Evolutionary conservation across 2,888 invertebrate genomes (phyloP).

Genomic region (Coleophora flavipennella): DNA sequence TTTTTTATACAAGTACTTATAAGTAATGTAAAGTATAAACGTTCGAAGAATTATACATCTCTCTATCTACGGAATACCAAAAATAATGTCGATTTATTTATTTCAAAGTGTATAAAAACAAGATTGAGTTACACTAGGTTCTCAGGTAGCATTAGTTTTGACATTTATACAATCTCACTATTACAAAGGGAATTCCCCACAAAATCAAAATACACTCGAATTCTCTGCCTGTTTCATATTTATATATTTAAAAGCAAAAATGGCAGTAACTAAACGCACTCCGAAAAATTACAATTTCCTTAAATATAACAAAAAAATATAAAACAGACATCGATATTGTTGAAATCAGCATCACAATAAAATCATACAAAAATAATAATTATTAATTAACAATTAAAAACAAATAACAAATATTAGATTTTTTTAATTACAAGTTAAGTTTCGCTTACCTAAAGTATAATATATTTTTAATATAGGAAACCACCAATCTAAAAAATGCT

Average conservation of each 20-base stretch:
- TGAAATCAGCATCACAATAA: neutral
- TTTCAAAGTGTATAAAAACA: neutral
- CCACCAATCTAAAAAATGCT: constrained; percentile 18
- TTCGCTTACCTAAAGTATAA: constrained; percentile 7
- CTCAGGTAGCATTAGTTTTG: constrained; percentile 7
- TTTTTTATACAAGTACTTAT: too few species aligned
- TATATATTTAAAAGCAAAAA: neutral
- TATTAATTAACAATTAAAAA: constrained; percentile 5
- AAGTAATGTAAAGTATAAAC: too few species aligned
- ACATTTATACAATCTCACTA: constrained; percentile 5
- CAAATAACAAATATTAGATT: constrained; percentile 7
- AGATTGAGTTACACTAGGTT: neutral
- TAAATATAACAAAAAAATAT: neutral
- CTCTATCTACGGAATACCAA: constrained; percentile 8
- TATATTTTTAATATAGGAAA: too few species aligned
- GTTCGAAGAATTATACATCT: neutral
- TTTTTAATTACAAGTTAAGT: constrained; percentile 2
- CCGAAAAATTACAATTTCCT: too few species aligned
- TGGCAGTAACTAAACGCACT: too few species aligned
- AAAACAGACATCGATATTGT: constrained; percentile 5
- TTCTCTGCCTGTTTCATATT: constrained; percentile 1
- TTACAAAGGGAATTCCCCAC: neutral
- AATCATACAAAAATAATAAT: constrained; percentile 10
- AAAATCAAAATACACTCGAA: neutral
- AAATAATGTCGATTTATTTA: constrained; percentile 6